Percentiles rank a stretch among this genome's conserved stretches.
Conservation (phyloP, 2,797 vertebrate genomes). For the Meda fulgida region DNA sequence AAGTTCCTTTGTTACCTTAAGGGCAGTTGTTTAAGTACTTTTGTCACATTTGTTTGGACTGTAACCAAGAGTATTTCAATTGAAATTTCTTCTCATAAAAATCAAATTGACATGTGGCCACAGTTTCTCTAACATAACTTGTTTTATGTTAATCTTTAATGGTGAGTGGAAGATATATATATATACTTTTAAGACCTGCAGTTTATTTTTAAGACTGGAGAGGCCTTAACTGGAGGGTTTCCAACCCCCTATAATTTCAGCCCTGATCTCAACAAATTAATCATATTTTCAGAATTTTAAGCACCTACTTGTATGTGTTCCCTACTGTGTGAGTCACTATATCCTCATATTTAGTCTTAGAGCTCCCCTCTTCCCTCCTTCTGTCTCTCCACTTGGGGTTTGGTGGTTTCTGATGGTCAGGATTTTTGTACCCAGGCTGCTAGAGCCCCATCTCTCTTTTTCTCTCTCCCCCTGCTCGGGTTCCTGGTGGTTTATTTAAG, state of each 20-base stretch:
- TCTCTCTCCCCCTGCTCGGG: constrained; percentile 52
- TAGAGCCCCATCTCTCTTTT: constrained; percentile 23
- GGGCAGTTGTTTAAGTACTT: background rate
- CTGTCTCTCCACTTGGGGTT: constrained; percentile 31
- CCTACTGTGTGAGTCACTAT: background rate
- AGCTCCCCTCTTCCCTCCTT: background rate
- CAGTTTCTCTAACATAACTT: background rate
- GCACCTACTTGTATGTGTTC: constrained; percentile 5
- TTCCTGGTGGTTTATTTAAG: constrained; percentile 59
- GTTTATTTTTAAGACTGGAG: too few relatives aligned
- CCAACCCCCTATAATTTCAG: background rate
- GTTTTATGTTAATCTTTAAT: background rate
- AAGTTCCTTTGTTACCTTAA: constrained; percentile 67
- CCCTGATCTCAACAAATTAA: constrained; percentile 5
- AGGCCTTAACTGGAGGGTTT: background rate
- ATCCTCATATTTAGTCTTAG: background rate
- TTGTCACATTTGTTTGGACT: background rate
- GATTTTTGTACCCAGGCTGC: constrained; percentile 37
- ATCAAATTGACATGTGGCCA: background rate
- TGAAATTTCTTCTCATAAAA: background rate
- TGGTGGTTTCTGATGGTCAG: constrained; percentile 53
- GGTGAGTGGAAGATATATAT: background rate
- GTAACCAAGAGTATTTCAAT: background rate
- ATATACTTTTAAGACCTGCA: background rate
- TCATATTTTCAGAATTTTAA: constrained; percentile 2